Evolutionary conservation across 2,113 vertebrate species (phyloP), one percentile per base, ranked within the genome.

Genomic region (Asarcornis scutulata): DNA sequence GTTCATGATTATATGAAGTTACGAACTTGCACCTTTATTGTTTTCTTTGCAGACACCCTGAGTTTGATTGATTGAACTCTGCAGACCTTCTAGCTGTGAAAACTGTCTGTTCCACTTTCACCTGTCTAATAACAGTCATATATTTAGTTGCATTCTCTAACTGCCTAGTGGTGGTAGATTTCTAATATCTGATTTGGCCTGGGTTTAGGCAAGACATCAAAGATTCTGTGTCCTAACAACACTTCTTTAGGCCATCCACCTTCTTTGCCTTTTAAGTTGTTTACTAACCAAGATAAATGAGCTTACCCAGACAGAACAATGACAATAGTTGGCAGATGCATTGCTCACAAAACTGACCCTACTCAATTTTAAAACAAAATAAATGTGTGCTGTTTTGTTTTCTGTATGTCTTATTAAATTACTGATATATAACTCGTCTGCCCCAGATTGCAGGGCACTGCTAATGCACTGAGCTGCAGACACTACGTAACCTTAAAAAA

Each of bases 241-340:
- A 87, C 32, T 95, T 56, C 86, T 69, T 92, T 85, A 93, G 95
- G 72, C 83, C 44, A 87, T 80, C 72, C 21, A 95, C 84, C 81
- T 91, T 78, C 81, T 93, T 79, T 79, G 64, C 75, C 86, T 95
- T 89, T 79, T 68, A 86, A 91, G 86, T 94, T 96, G 92, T 88
- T 93, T 91, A 95, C 95, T 95, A 94, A 96, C 13, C 29, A 97
- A 96, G 95, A 93, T 91, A 96, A 97, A 96, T 80, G 89, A 91
- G 93, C 75, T 89, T 95, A 78, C 77, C 52, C 44, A 93, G 89
- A 84, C 75, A 88, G 50, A 55, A 87, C 89, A 96, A 86, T 91
- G 96, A 89, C 91, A 96, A 58, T 85, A 89, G 88, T 16, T 93
- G 96, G 75, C 89, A 96, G 92, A 96, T 52, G 40, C 74, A 90